Conservation (phyloP, 1,140 invertebrate genomes). For the Globodera rostochiensis region DNA sequence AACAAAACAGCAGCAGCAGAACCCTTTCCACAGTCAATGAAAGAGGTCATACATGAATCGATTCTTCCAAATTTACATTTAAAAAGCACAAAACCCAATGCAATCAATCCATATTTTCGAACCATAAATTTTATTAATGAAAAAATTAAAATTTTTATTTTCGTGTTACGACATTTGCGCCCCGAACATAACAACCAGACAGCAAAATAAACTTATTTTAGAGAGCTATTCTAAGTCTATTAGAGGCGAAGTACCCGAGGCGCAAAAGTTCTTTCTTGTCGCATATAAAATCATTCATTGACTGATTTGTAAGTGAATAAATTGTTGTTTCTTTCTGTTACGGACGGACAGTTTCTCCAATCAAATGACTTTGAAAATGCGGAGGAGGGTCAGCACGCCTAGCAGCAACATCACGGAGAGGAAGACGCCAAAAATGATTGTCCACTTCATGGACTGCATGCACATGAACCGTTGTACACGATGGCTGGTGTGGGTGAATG, state of each 20-base stretch:
- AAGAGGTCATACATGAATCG: too few relatives aligned
- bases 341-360: neutral
- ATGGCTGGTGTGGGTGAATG: slow-evolving; percentile 21
- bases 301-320: neutral
- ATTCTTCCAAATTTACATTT: too few relatives aligned
- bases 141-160: too few relatives aligned
- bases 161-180: too few relatives aligned
- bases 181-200: too few relatives aligned
- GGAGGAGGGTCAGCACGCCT: slow-evolving; percentile 15
- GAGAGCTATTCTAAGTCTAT: neutral
- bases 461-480: slow-evolving; percentile 19
- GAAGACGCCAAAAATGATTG: slow-evolving; percentile 20
- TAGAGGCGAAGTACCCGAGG: neutral
- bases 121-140: too few relatives aligned
- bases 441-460: slow-evolving; percentile 18
- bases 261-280: neutral
- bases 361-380: slow-evolving; percentile 24
- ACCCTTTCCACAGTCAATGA: too few relatives aligned
- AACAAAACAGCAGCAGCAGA: too few relatives aligned
- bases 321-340: neutral
- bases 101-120: too few relatives aligned
- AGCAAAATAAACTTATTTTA: too few relatives aligned
- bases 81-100: too few relatives aligned
- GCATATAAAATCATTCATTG: neutral
- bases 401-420: slow-evolving; percentile 3